phyloP scores from a whole-genome alignment of 1,140 invertebrate species.

The Drosophila micromelanica region DNA sequence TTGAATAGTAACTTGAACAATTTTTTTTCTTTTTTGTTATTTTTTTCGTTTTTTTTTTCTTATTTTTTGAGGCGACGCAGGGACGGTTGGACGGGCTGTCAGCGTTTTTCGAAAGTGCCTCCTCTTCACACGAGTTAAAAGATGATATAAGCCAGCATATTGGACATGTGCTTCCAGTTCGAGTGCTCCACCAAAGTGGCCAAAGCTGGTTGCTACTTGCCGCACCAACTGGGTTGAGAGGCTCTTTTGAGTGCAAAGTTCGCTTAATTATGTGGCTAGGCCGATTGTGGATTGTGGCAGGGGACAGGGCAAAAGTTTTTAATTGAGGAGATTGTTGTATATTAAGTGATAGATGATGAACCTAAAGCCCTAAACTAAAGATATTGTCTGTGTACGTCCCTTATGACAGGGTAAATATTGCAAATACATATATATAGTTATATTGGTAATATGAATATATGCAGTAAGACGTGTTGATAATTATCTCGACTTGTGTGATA shows the following conservation, averaged over 20 bases:
- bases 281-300: constrained; percentile 9
- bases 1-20: constrained; percentile 73
- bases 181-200: constrained; percentile 34
- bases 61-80: constrained; percentile 20
- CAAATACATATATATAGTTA: no score
- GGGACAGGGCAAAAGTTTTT: constrained; percentile 3
- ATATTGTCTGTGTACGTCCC: background rate
- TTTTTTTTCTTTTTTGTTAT: constrained; percentile 47
- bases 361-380: background rate
- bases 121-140: constrained; percentile 29
- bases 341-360: constrained; percentile 13
- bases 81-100: constrained; percentile 11
- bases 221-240: constrained; percentile 4
- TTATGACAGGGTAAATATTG: no score
- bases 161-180: constrained; percentile 45
- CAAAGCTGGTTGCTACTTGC: constrained; percentile 11
- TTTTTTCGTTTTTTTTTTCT: constrained; percentile 46
- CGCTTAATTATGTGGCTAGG: constrained; percentile 48
- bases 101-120: constrained; percentile 43
- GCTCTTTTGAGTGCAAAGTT: constrained; percentile 23
- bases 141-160: constrained; percentile 48
- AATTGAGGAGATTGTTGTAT: constrained; percentile 13
- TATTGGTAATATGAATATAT: no score
- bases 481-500: no score
- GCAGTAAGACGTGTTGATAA: no score